Conservation (phyloP, 1,140 invertebrate species). For the Cotesia typhae region DNA sequence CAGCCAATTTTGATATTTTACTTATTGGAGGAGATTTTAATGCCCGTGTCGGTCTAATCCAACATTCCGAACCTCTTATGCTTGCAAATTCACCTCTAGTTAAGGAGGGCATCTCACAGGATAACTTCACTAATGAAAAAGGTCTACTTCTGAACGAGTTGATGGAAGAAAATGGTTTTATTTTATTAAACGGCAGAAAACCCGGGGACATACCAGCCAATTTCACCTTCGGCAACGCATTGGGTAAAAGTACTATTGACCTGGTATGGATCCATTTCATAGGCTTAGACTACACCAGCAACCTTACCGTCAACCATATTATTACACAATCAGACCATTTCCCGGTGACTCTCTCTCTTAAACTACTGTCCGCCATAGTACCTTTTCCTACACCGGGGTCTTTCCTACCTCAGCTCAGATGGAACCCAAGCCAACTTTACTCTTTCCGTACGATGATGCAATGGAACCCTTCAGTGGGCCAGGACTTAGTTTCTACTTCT, state of each 20-base stretch:
- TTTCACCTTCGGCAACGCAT: too few species aligned
- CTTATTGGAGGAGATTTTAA: constrained; percentile 21
- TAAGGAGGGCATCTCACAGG: too few species aligned
- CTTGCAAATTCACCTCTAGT: too few species aligned
- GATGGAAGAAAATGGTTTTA: too few species aligned
- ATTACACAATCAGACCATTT: constrained; percentile 22
- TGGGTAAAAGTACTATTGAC: constrained; percentile 10
- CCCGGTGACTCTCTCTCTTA: not conserved
- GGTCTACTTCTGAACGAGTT: too few species aligned
- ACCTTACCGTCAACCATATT: constrained; percentile 2
- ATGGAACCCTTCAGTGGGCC: constrained; percentile 4
- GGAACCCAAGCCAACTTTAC: not conserved
- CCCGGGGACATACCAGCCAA: too few species aligned
- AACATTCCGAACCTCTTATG: too few species aligned
- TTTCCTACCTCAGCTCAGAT: too few species aligned
- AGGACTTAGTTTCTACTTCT: constrained; percentile 4
- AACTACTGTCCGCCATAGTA: not conserved
- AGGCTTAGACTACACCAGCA: not conserved
- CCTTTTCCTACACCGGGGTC: too few species aligned
- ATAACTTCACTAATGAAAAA: not conserved
- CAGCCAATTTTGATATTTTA: not conserved
- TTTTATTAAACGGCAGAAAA: too few species aligned
- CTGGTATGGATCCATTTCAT: constrained; percentile 12
- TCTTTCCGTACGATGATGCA: not conserved
- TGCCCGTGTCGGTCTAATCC: too few species aligned